phyloP scores from a whole-genome alignment of 1,140 invertebrate species.

The Drosophila parabipectinata region DNA sequence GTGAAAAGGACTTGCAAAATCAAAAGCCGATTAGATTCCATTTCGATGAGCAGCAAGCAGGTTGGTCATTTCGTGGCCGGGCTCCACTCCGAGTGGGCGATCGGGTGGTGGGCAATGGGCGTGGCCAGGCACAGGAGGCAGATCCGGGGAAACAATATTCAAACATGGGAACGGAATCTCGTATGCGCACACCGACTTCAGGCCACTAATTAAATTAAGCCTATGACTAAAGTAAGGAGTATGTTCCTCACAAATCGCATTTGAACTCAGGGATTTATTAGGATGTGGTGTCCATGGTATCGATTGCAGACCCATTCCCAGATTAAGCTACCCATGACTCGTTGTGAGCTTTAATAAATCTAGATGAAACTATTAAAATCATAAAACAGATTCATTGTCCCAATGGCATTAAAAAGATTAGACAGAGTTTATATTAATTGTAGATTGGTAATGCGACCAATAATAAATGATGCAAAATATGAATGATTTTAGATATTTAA shows the following conservation, averaged over 20 bases:
- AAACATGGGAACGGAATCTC: constrained; percentile 18
- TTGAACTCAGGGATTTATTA: too few relatives aligned
- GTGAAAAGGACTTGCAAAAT: constrained; percentile 79
- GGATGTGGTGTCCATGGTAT: background rate
- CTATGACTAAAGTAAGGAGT: constrained; percentile 56
- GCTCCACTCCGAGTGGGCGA: constrained; percentile 5
- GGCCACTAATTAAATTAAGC: constrained; percentile 58
- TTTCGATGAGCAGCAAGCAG: constrained; percentile 77
- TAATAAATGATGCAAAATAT: background rate
- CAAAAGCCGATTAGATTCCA: constrained; percentile 82
- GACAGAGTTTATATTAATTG: background rate
- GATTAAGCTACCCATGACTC: background rate
- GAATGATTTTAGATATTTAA: background rate
- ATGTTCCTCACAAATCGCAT: background rate
- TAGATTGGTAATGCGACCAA: background rate
- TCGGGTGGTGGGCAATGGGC: background rate
- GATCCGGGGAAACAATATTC: constrained; percentile 15
- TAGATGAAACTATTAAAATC: background rate
- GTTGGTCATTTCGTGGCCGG: constrained; percentile 74
- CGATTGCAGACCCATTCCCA: background rate
- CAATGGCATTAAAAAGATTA: background rate
- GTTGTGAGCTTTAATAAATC: too few relatives aligned
- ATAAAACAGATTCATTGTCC: background rate
- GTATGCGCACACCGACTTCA: constrained; percentile 20
- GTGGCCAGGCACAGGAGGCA: background rate